These are phyloP conservation scores for Strix aluco DNA, from an alignment of 2,113 vertebrate species.

Conservation along the genomic window DNA sequence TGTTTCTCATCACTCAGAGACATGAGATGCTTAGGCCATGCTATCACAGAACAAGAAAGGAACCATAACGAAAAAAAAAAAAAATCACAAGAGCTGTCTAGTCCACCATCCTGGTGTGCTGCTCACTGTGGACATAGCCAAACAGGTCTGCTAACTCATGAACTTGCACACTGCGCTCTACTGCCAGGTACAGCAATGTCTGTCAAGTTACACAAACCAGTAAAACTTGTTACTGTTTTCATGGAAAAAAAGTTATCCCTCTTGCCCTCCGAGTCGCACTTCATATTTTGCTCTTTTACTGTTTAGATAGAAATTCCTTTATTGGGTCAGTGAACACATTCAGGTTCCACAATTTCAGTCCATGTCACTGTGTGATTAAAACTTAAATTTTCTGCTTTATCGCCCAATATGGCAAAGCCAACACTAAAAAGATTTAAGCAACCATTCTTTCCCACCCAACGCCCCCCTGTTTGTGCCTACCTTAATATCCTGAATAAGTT, in stretches of 20 bases:
- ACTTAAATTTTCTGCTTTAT: background rate
- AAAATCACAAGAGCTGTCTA: background rate
- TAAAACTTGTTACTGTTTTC: slow-evolving; percentile 7
- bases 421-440: background rate
- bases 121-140: background rate
- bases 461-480: slow-evolving; percentile 54
- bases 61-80: background rate
- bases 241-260: background rate
- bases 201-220: background rate
- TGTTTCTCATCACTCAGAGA: background rate
- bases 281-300: background rate
- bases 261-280: background rate
- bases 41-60: background rate
- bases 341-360: background rate
- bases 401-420: background rate
- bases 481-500: slow-evolving; percentile 96
- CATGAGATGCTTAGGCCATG: background rate
- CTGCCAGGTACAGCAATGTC: background rate
- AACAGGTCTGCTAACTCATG: background rate
- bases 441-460: background rate
- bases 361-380: background rate
- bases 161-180: background rate
- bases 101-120: background rate
- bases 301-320: background rate
- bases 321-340: background rate